These are phyloP conservation scores for Synergus laeviventris DNA, from an alignment of 2,888 invertebrate genomes.

Conservation along the genomic window DNA sequence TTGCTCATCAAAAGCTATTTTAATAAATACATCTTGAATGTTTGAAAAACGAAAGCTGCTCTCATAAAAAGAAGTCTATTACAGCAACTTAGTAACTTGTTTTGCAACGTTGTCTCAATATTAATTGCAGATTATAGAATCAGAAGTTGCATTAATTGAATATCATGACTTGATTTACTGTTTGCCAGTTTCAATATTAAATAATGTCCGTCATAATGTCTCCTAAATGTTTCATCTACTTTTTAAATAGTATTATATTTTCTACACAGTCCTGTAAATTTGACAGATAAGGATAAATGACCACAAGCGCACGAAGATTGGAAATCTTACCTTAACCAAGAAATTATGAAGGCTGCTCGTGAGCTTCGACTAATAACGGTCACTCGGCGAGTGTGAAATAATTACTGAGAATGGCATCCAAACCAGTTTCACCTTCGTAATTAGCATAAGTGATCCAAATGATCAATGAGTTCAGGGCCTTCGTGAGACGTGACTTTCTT, in stretches of 20 bases:
- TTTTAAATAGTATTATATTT: not conserved
- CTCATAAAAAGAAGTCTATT: not conserved
- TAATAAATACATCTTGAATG: not conserved
- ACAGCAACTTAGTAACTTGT: not conserved
- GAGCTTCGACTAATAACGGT: conserved; percentile 67
- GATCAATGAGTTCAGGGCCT: conserved; percentile 67
- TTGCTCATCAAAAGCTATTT: not conserved
- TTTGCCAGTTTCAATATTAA: not conserved
- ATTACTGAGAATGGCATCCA: conserved; percentile 69
- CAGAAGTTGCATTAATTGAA: not conserved
- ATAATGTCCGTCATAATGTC: not conserved
- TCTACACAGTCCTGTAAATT: not conserved
- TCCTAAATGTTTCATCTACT: not conserved
- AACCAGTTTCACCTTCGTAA: conserved; percentile 68
- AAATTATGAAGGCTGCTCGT: conserved; percentile 16
- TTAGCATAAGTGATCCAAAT: conserved; percentile 73
- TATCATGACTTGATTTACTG: not conserved
- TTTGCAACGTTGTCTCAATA: not conserved
- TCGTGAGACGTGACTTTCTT: conserved; percentile 54
- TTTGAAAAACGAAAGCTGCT: not conserved
- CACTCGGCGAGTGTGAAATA: conserved; percentile 73
- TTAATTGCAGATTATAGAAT: conserved; percentile 1
- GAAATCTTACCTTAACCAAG: not conserved
- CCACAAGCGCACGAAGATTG: not conserved
- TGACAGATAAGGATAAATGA: not conserved